These are phyloP conservation scores for Mormyrus lacerda DNA, from an alignment of 2,113 vertebrate species.

Conservation along the genomic window DNA sequence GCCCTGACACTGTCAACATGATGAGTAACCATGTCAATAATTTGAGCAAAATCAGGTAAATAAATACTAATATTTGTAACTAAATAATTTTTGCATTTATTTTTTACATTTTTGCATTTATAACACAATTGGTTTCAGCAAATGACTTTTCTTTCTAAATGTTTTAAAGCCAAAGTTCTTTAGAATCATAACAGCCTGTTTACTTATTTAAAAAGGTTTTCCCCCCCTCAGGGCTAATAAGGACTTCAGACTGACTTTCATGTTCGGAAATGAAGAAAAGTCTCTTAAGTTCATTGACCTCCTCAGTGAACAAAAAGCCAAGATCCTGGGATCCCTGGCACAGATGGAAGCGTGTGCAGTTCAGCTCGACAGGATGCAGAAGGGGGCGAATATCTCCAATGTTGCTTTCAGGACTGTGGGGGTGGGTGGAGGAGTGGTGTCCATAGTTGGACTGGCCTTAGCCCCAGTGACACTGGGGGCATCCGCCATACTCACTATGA, in stretches of 20 bases:
- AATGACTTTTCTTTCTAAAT: not conserved
- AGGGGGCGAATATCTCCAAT: constrained; percentile 34
- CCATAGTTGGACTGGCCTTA: constrained; percentile 40
- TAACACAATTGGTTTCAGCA: not conserved
- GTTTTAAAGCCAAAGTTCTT: not conserved
- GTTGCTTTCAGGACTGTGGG: constrained; percentile 41
- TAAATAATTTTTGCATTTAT: not conserved
- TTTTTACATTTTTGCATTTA: not conserved
- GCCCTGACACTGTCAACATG: constrained; percentile 29
- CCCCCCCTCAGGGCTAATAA: constrained; percentile 27
- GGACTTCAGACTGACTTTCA: constrained; percentile 26
- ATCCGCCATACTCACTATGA: constrained; percentile 35
- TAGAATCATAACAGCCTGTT: not conserved
- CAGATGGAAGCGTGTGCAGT: constrained; percentile 35
- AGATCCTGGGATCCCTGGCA: constrained; percentile 37
- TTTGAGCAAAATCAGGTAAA: constrained; percentile 36
- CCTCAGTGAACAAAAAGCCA: constrained; percentile 25
- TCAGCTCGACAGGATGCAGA: constrained; percentile 41
- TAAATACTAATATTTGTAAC: not conserved
- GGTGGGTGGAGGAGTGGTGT: constrained; percentile 29
- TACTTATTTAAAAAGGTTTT: not conserved
- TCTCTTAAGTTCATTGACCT: constrained; percentile 25
- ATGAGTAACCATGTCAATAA: constrained; percentile 28
- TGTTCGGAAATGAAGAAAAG: constrained; percentile 18
- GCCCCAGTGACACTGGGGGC: constrained; percentile 40